Evolutionary conservation across 2,113 vertebrate species (phyloP).

Genomic region (Dolichotis patagonum): DNA sequence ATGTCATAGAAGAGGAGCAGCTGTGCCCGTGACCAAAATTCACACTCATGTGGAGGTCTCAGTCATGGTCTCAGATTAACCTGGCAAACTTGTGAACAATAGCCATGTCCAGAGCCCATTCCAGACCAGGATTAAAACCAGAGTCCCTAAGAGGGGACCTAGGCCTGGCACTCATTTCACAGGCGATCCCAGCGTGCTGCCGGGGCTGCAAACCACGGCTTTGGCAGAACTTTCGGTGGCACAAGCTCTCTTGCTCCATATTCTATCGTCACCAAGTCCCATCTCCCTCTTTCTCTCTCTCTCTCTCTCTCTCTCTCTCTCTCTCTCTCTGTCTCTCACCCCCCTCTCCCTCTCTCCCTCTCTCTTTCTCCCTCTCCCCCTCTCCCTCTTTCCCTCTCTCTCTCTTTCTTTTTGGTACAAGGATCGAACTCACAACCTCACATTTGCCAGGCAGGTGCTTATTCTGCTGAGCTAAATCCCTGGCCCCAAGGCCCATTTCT

Average conservation of each 20-base stretch:
- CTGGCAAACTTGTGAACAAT: background rate
- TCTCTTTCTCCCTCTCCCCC: too few relatives aligned
- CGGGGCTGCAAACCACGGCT: slow-evolving; percentile 1
- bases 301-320: too few relatives aligned
- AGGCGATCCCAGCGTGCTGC: background rate
- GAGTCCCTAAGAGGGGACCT: background rate
- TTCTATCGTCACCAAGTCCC: background rate
- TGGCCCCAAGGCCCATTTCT: background rate
- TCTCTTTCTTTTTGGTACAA: too few relatives aligned
- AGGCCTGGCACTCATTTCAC: background rate
- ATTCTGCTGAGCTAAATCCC: too few relatives aligned
- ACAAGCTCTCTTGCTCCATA: background rate
- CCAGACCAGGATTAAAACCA: background rate
- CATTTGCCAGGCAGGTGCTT: too few relatives aligned
- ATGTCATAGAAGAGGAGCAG: background rate
- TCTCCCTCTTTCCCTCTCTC: too few relatives aligned
- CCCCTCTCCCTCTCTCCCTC: too few relatives aligned
- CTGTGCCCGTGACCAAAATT: background rate
- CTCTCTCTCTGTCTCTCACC: too few relatives aligned
- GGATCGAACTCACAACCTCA: too few relatives aligned
- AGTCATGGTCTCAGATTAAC: background rate
- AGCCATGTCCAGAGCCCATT: background rate
- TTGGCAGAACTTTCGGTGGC: background rate
- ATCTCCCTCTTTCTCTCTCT: too few relatives aligned
- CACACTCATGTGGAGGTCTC: background rate